Evolutionary conservation across 64 coral and sea anemone species (phyloP).

Genomic region (Orbicella faveolata): DNA sequence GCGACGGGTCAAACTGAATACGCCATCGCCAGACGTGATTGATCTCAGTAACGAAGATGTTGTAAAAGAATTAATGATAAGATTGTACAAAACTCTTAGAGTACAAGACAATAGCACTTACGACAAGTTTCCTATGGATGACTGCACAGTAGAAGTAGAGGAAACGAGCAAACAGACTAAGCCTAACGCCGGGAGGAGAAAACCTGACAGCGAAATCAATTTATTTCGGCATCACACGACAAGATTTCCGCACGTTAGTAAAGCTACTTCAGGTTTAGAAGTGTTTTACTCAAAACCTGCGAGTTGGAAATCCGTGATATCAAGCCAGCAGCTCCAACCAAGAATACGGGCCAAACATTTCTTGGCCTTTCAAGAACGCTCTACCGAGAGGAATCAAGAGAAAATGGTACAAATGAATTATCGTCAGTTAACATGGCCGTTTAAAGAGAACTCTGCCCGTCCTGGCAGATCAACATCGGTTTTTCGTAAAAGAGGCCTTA

Average conservation of each 20-base stretch:
- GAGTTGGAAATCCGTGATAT: background rate
- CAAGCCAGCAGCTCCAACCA: background rate
- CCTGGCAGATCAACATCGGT: background rate
- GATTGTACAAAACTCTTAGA: background rate
- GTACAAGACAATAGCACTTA: background rate
- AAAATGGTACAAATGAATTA: background rate
- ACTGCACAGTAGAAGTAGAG: background rate
- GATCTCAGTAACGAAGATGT: conserved; percentile 22
- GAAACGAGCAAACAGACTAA: background rate
- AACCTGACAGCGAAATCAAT: background rate
- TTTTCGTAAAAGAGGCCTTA: background rate
- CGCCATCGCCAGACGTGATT: conserved; percentile 14
- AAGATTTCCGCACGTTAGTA: background rate
- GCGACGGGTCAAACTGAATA: background rate
- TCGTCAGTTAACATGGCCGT: background rate
- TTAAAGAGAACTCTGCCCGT: background rate
- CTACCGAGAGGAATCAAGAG: background rate
- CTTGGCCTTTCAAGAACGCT: background rate
- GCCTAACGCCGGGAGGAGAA: too few relatives aligned
- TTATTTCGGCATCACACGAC: background rate
- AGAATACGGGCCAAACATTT: background rate
- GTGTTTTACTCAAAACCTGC: conserved; percentile 23
- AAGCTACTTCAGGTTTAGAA: background rate
- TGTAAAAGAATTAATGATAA: background rate
- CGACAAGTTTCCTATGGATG: background rate